phyloP scores from a whole-genome alignment of 2,113 vertebrate species.

The Mystacornis crossleyi region DNA sequence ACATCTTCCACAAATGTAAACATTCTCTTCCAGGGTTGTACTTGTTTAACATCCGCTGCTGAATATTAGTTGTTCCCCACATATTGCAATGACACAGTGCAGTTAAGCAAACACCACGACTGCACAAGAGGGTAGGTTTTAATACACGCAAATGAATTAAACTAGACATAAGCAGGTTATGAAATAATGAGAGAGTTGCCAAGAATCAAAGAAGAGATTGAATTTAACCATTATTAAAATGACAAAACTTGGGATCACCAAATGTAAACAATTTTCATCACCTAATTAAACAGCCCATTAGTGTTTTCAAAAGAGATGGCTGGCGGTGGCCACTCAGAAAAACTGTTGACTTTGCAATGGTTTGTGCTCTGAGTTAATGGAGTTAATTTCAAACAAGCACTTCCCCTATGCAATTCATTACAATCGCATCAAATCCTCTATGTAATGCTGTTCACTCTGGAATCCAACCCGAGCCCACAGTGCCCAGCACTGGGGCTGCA shows the following conservation, averaged over 20 bases:
- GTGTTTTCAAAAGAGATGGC: slow-evolving; percentile 62
- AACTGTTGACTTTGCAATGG: slow-evolving; percentile 74
- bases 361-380: slow-evolving; percentile 68
- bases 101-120: slow-evolving; percentile 46
- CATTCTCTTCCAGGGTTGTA: not conserved
- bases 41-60: not conserved
- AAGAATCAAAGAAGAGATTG: slow-evolving; percentile 55
- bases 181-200: slow-evolving; percentile 49
- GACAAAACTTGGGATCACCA: slow-evolving; percentile 69
- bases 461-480: not conserved
- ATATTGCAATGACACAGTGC: not conserved
- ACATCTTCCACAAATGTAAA: not conserved
- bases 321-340: slow-evolving; percentile 60
- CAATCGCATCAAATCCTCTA: not conserved
- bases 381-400: slow-evolving; percentile 59
- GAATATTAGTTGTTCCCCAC: not conserved
- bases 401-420: slow-evolving; percentile 55
- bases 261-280: slow-evolving; percentile 76
- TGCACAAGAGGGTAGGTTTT: slow-evolving; percentile 3
- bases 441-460: not conserved
- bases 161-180: slow-evolving; percentile 53
- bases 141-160: slow-evolving; percentile 56
- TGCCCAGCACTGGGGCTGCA: not conserved
- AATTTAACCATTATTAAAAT: slow-evolving; percentile 75
- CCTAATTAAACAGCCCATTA: slow-evolving; percentile 77